Base-by-base conservation (phyloP, 2,888 invertebrate genomes). In the Muschampia staudingeri region DNA sequence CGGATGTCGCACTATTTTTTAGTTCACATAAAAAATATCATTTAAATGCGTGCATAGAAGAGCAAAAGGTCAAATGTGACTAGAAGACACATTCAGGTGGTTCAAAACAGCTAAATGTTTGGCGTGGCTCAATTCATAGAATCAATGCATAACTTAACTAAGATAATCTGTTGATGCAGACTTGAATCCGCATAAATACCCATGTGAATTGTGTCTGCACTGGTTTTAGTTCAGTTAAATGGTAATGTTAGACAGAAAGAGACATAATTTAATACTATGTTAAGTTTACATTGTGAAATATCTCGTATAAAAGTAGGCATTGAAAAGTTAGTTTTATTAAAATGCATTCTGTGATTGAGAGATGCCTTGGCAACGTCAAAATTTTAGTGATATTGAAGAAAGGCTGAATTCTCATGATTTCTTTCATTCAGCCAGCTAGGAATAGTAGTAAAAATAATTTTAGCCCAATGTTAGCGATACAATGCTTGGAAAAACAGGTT, bases 311-410 rank as follows among this genome's bases (percentile, higher is more conserved):
- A 67, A 7, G 34, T 78, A 73, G 76, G 65, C 72, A 67, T 84
- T 78, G 44, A 83, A 78, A 82, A 81, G 85, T 79, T 86, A 87
- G 80, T 91, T 88, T 91, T 88, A 91, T 89, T 88, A 89, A 92
- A 93, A 92, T 92, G 93, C 93, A 89, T 93, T 93, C 94, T 95
- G 95, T 95, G 95, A 96, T 95, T 91, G 88, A 90, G 90, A 88
- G 90, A 94, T 93, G 94, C 93, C 93, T 95, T 95, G 93, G 94
- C 92, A 93, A 93, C 92, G 93, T 91, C 90, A 90, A 87, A 86
- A 82, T 87, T 44, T 52, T 92, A 92, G 93, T 93, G 90, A 93
- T 94, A 93, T 93, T 92, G 85, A 85, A 89, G 89, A 89, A 86
- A 88, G 87, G 88, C 90, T 88, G 91, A 88, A 91, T 93, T 91